Evolutionary conservation across 2,888 invertebrate species (phyloP).

Genomic region (Oxytorus armatus): DNA sequence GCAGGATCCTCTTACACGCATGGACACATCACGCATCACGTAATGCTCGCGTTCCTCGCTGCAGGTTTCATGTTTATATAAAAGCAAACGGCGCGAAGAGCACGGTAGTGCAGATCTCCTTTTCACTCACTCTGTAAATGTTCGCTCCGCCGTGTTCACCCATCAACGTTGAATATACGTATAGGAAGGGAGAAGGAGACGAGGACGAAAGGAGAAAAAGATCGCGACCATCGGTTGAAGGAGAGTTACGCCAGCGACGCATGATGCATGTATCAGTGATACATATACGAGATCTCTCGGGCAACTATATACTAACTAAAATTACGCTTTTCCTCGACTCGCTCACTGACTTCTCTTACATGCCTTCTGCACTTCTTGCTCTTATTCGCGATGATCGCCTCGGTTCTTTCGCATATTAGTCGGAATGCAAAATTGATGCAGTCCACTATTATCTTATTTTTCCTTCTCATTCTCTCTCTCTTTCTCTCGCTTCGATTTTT

Average conservation of each 20-base stretch:
- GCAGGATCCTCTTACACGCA: conserved; percentile 74
- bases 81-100: conserved; percentile 42
- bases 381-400: conserved; percentile 54
- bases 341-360: conserved; percentile 51
- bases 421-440: conserved; percentile 61
- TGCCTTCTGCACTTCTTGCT: conserved; percentile 27
- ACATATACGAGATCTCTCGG: conserved; percentile 36
- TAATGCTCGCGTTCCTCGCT: conserved; percentile 60
- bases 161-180: conserved; percentile 33
- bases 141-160: conserved; percentile 39
- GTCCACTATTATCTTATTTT: conserved; percentile 56
- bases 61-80: conserved; percentile 30
- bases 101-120: conserved; percentile 34
- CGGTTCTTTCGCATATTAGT: conserved; percentile 54
- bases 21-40: conserved; percentile 67
- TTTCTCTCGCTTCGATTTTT: neutral
- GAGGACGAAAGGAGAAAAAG: conserved; percentile 27
- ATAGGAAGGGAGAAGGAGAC: conserved; percentile 5
- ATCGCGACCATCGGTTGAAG: conserved; percentile 29
- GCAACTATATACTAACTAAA: conserved; percentile 50
- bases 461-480: conserved; percentile 17
- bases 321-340: conserved; percentile 65
- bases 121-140: conserved; percentile 51
- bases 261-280: conserved; percentile 30
- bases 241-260: conserved; percentile 50